Evolutionary conservation across 2,797 vertebrate genomes (phyloP).

Genomic region (Ctenopoma kingsleyae): DNA sequence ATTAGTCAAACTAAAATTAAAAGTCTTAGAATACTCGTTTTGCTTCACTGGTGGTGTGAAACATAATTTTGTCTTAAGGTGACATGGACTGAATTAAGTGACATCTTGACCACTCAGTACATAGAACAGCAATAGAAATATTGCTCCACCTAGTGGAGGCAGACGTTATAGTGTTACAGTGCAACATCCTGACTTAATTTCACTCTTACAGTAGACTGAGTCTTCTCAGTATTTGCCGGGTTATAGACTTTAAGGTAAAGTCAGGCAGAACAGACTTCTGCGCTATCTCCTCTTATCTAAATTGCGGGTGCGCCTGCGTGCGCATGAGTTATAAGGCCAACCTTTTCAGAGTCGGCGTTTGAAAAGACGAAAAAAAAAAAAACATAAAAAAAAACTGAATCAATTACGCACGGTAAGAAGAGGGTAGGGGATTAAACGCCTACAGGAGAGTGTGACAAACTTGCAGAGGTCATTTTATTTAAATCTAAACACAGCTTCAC

Average conservation of each 20-base stretch:
- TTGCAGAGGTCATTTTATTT: background rate
- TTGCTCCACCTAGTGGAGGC: constrained; percentile 83
- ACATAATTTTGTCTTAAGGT: background rate
- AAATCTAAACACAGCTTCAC: background rate
- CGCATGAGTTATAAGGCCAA: background rate
- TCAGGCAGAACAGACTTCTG: background rate
- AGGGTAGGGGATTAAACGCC: background rate
- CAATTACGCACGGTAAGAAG: background rate
- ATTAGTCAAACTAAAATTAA: no score
- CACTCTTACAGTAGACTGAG: constrained; percentile 4
- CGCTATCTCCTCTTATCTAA: background rate
- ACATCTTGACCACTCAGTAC: constrained; percentile 34
- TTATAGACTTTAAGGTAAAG: constrained; percentile 13
- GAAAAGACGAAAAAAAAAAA: background rate
- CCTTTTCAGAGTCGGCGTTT: background rate
- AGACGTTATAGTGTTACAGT: background rate
- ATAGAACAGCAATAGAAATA: constrained; percentile 64
- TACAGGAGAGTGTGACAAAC: background rate
- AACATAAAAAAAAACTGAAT: background rate
- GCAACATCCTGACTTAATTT: constrained; percentile 20
- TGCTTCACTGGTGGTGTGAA: background rate
- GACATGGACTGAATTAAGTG: constrained; percentile 12
- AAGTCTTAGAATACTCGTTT: background rate
- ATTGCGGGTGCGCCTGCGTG: background rate
- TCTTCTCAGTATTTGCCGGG: background rate